phyloP scores from a whole-genome alignment of 2,888 invertebrate species.

The Allolobophora icterica region DNA sequence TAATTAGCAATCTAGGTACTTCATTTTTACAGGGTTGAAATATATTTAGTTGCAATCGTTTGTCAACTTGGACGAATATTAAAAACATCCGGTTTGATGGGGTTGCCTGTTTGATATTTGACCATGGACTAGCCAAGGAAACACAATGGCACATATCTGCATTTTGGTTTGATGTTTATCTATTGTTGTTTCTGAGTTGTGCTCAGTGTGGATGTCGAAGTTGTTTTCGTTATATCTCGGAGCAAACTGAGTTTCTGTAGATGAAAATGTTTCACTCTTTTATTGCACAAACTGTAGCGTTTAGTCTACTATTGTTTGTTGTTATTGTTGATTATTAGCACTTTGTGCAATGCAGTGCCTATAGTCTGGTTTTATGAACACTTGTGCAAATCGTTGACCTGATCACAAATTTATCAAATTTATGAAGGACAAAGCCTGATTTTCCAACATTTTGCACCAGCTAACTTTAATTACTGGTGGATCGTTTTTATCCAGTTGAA shows the following conservation, averaged over 20 bases:
- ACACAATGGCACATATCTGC: neutral
- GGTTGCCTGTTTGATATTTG: neutral
- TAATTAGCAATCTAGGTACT: neutral
- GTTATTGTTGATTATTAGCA: neutral
- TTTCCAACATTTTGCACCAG: neutral
- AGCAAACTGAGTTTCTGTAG: neutral
- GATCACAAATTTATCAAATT: neutral
- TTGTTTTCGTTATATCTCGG: neutral
- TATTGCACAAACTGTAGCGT: neutral
- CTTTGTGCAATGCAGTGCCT: neutral
- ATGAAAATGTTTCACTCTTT: neutral
- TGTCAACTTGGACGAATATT: too few species aligned
- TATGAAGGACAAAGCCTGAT: neutral
- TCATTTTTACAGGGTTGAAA: neutral
- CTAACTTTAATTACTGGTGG: neutral
- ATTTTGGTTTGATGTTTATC: neutral
- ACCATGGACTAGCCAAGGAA: neutral
- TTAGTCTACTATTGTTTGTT: neutral
- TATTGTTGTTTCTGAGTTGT: neutral
- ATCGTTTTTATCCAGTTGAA: constrained; percentile 7
- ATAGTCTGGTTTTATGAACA: neutral
- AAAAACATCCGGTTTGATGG: neutral
- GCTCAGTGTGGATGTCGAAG: neutral
- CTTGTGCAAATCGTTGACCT: neutral
- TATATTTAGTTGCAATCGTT: neutral